Evolutionary conservation across 2,888 invertebrate species (phyloP).

Genomic region (Epirrhoe tristata): DNA sequence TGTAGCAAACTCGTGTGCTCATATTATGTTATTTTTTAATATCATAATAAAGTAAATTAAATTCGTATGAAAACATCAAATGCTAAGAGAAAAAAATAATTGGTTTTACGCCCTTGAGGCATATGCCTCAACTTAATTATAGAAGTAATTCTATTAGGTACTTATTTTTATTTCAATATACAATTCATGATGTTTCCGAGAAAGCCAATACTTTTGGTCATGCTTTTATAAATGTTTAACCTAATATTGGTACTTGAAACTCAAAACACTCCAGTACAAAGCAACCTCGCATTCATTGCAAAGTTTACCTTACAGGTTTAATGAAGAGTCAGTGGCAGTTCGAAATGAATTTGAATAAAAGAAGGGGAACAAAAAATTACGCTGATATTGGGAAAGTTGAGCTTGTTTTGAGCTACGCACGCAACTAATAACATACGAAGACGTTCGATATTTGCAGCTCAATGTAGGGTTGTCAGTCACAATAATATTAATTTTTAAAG

Average conservation of each 20-base stretch:
- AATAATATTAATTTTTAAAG: not conserved
- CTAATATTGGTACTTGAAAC: not conserved
- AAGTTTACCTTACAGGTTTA: conserved; percentile 33
- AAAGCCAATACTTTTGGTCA: not conserved
- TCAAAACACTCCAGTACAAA: conserved; percentile 19
- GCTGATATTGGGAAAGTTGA: conserved; percentile 75
- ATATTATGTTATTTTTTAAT: too few relatives aligned
- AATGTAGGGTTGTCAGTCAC: conserved; percentile 53
- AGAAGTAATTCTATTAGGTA: too few relatives aligned
- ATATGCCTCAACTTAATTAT: not conserved
- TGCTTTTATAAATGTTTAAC: not conserved
- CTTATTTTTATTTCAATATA: too few relatives aligned
- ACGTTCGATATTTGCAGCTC: conserved; percentile 61
- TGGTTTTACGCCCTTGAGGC: conserved; percentile 5
- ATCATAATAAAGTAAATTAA: not conserved
- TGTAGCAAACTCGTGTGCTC: not conserved
- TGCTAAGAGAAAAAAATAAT: conserved; percentile 5
- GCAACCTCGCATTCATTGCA: conserved; percentile 20
- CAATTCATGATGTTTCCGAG: not conserved
- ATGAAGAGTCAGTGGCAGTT: conserved; percentile 49
- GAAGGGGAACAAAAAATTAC: conserved; percentile 67
- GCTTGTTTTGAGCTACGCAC: conserved; percentile 61
- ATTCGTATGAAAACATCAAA: not conserved
- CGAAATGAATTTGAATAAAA: conserved; percentile 62
- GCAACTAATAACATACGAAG: conserved; percentile 65